A percentile compares a stretch with the other conserved stretches of the same genome.
Evolutionary conservation across 1,140 invertebrate genomes (phyloP).

Genomic region (Achroia grisella): DNA sequence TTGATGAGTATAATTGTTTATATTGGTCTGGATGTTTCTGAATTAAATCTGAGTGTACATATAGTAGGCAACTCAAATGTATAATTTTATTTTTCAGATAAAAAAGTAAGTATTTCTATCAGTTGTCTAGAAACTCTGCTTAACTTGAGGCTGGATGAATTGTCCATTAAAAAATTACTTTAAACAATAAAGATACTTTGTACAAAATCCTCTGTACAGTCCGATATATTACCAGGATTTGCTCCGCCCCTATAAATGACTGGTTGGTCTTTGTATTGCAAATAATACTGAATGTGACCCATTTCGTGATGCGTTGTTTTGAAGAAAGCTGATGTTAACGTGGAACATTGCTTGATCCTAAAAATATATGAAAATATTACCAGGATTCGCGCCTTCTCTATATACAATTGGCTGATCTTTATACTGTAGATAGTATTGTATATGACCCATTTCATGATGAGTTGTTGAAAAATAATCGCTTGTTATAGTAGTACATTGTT

Average conservation of each 20-base stretch:
- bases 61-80: too few relatives aligned
- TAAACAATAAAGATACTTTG: too few relatives aligned
- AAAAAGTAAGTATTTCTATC: too few relatives aligned
- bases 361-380: constrained; percentile 21
- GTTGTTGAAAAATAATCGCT: constrained; percentile 80
- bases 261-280: constrained; percentile 80
- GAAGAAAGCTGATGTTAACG: constrained; percentile 79
- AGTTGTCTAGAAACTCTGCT: too few relatives aligned
- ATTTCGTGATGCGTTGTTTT: constrained; percentile 85
- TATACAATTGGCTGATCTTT: constrained; percentile 78
- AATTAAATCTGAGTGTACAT: too few relatives aligned
- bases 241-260: constrained; percentile 78
- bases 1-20: too few relatives aligned
- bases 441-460: constrained; percentile 86
- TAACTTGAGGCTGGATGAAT: too few relatives aligned
- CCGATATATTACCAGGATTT: constrained; percentile 75
- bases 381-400: constrained; percentile 81
- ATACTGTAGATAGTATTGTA: constrained; percentile 82
- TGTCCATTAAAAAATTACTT: too few relatives aligned
- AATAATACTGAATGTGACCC: constrained; percentile 83
- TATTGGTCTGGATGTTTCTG: too few relatives aligned
- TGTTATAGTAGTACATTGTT: constrained; percentile 83
- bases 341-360: constrained; percentile 88
- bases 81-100: too few relatives aligned
- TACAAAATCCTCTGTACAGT: too few relatives aligned